A percentile compares a stretch with the other conserved stretches of the same genome.
These are phyloP conservation scores for Battus philenor DNA, from an alignment of 1,140 invertebrate genomes.

Conservation along the genomic window DNA sequence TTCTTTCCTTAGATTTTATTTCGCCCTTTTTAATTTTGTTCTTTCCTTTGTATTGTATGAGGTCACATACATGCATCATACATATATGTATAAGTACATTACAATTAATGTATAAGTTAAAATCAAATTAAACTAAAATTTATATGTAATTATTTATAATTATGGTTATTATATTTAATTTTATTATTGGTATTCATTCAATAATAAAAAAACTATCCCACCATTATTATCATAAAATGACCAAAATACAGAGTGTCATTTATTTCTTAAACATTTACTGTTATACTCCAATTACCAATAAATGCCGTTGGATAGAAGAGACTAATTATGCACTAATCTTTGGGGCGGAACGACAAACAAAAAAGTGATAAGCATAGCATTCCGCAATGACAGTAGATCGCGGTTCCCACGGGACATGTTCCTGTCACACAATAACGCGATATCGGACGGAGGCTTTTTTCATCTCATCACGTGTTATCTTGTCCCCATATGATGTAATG, in stretches of 20 bases:
- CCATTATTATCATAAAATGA: not conserved
- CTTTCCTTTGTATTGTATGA: not conserved
- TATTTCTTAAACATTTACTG: constrained; percentile 2
- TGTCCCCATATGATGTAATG: too few species aligned
- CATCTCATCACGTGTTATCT: too few species aligned
- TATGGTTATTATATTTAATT: too few species aligned
- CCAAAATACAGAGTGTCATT: constrained; percentile 7
- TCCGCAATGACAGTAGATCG: not conserved
- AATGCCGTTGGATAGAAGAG: constrained; percentile 16
- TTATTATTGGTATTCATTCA: too few species aligned
- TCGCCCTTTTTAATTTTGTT: not conserved
- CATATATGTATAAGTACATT: not conserved
- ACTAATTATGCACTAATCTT: constrained; percentile 17
- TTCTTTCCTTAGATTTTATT: not conserved
- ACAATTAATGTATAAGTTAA: not conserved
- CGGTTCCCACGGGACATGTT: constrained; percentile 7
- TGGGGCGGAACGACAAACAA: constrained; percentile 15
- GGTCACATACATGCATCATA: not conserved
- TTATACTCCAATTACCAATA: constrained; percentile 18
- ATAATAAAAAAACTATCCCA: too few species aligned
- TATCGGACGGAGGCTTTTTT: not conserved
- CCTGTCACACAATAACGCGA: too few species aligned
- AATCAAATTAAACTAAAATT: not conserved
- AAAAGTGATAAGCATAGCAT: constrained; percentile 15
- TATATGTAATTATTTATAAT: not conserved